Evolutionary conservation across 2,113 vertebrate genomes (phyloP).

Genomic region (Empidonax alnorum): DNA sequence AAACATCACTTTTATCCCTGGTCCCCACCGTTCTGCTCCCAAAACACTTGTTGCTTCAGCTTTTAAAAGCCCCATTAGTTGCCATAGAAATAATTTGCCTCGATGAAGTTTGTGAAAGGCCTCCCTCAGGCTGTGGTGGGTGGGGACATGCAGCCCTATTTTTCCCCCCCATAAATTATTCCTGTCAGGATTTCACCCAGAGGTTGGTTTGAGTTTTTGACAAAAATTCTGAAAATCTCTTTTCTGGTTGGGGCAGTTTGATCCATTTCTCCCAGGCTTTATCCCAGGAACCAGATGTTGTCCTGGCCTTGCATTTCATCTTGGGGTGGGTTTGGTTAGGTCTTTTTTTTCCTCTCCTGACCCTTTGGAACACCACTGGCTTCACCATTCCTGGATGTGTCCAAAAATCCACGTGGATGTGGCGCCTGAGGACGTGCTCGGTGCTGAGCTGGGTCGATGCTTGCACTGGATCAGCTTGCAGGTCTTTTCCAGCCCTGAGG

Average conservation of each 20-base stretch:
- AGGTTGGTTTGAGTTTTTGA: neutral
- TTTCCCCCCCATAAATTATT: neutral
- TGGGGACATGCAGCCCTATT: neutral
- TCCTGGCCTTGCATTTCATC: too few species aligned
- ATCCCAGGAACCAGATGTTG: neutral
- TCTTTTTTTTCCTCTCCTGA: too few species aligned
- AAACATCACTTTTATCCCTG: neutral
- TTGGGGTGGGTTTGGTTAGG: neutral
- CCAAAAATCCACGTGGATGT: too few species aligned
- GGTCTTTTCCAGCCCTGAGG: neutral
- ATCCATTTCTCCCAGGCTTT: rapidly evolving
- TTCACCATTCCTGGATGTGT: too few species aligned
- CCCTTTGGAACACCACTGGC: too few species aligned
- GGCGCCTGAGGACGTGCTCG: too few species aligned
- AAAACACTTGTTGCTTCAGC: conserved; percentile 15
- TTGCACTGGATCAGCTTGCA: neutral
- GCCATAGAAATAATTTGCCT: conserved; percentile 63
- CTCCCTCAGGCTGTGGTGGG: neutral
- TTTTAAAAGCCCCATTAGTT: conserved; percentile 43
- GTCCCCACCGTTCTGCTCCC: neutral
- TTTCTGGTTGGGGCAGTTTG: too few species aligned
- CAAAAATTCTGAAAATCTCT: neutral
- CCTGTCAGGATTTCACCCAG: neutral
- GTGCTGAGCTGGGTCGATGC: too few species aligned
- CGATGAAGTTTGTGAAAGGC: conserved; percentile 22